These are phyloP conservation scores for Pteronotus mesoamericanus DNA, from an alignment of 2,797 vertebrate genomes.

Conservation along the genomic window DNA sequence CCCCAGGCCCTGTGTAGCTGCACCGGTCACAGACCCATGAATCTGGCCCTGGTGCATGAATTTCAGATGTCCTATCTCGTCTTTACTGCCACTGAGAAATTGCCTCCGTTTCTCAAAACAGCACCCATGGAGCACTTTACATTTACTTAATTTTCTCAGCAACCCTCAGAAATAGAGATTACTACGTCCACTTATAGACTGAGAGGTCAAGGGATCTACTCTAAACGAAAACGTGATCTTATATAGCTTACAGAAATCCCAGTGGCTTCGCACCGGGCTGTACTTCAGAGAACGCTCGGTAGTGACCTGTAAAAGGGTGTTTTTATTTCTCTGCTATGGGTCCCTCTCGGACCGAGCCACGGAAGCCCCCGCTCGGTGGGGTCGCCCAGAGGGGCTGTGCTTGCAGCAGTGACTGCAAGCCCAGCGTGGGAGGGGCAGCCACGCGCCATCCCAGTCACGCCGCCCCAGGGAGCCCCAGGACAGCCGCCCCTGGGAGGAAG, in stretches of 20 bases:
- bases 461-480: accelerated
- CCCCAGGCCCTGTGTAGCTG: accelerated
- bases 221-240: neutral
- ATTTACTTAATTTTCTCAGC: neutral
- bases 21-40: neutral
- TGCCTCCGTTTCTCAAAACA: neutral
- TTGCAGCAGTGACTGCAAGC: neutral
- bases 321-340: neutral
- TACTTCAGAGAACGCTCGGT: accelerated
- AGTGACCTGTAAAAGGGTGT: neutral
- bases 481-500: neutral
- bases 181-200: neutral
- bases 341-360: neutral
- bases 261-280: too few species aligned
- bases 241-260: neutral
- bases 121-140: accelerated
- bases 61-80: neutral
- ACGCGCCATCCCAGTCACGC: too few species aligned
- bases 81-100: neutral
- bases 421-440: accelerated
- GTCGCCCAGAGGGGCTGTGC: neutral
- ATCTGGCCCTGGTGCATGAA: neutral
- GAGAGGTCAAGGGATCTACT: neutral
- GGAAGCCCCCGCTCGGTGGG: neutral
- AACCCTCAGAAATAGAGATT: neutral